Conservation (phyloP, 2,888 invertebrate species). For the Lasioglossum oenotherae region DNA sequence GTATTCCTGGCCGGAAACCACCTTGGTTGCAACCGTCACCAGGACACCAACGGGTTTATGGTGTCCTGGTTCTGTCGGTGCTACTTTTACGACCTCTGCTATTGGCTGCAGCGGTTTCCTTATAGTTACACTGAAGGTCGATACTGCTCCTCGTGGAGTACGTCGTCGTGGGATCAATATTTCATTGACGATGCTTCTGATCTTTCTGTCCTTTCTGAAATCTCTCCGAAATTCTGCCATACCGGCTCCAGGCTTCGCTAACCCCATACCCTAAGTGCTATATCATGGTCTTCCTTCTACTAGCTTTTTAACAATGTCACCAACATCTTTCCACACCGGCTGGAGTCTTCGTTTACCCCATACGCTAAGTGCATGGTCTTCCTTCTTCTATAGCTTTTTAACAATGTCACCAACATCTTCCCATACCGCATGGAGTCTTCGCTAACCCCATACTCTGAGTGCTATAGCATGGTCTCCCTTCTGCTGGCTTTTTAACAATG, state of each 20-base stretch:
- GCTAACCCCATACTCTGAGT: too few relatives aligned
- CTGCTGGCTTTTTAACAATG: too few relatives aligned
- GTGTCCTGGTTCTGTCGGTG: constrained; percentile 47
- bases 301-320: not conserved
- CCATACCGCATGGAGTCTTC: too few relatives aligned
- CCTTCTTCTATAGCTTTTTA: too few relatives aligned
- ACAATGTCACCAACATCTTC: too few relatives aligned
- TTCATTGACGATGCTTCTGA: constrained; percentile 18
- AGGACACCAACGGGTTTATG: constrained; percentile 52
- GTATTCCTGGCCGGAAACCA: constrained; percentile 46
- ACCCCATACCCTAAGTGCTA: not conserved
- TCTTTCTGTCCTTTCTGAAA: not conserved
- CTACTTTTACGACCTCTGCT: constrained; percentile 61
- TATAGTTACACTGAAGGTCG: constrained; percentile 45
- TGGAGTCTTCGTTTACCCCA: not conserved
- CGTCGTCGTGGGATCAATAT: constrained; percentile 23
- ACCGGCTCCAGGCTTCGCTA: not conserved
- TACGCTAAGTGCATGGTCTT: not conserved
- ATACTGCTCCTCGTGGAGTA: constrained; percentile 40
- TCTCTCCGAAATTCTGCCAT: not conserved
- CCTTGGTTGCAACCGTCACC: constrained; percentile 56
- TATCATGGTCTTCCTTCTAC: not conserved
- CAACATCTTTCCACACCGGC: not conserved
- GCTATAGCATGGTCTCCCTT: too few relatives aligned
- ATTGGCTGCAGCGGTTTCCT: constrained; percentile 62